A percentile compares a stretch with the other conserved stretches of the same genome.
Evolutionary conservation across 2,113 vertebrate genomes (phyloP).

Genomic region (Dipodomys spectabilis): DNA sequence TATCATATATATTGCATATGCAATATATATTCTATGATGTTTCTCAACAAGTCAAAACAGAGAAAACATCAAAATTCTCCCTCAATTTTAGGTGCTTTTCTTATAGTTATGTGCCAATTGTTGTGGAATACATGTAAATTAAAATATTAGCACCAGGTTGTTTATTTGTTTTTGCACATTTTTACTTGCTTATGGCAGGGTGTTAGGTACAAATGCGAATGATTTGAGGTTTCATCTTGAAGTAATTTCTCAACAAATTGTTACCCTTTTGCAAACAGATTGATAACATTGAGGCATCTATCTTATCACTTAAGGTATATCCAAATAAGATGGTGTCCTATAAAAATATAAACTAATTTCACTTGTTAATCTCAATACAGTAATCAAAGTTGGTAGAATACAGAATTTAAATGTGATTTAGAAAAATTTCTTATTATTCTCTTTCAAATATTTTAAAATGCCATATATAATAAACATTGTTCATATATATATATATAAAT

Average conservation of each 20-base stretch:
- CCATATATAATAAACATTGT: neutral
- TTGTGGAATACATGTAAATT: neutral
- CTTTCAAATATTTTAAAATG: neutral
- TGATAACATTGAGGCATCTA: neutral
- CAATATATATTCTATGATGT: neutral
- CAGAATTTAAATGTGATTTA: neutral
- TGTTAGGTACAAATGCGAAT: neutral
- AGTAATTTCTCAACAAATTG: conserved; percentile 6
- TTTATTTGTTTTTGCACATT: neutral
- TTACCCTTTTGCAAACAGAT: neutral
- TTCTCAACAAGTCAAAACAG: neutral
- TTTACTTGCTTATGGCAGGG: neutral
- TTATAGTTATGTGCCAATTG: neutral
- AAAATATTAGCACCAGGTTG: neutral
- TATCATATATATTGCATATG: no score
- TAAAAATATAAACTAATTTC: neutral
- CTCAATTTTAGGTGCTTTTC: neutral
- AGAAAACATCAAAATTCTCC: neutral
- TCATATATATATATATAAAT: no score
- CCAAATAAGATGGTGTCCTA: neutral
- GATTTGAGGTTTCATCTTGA: neutral
- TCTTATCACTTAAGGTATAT: neutral
- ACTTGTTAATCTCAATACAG: conserved; percentile 1
- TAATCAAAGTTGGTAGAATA: neutral
- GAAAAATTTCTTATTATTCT: neutral